A percentile compares a stretch with the other conserved stretches of the same genome.
Conservation (phyloP, 2,113 vertebrate genomes). For the Chascanopsetta lugubris region DNA sequence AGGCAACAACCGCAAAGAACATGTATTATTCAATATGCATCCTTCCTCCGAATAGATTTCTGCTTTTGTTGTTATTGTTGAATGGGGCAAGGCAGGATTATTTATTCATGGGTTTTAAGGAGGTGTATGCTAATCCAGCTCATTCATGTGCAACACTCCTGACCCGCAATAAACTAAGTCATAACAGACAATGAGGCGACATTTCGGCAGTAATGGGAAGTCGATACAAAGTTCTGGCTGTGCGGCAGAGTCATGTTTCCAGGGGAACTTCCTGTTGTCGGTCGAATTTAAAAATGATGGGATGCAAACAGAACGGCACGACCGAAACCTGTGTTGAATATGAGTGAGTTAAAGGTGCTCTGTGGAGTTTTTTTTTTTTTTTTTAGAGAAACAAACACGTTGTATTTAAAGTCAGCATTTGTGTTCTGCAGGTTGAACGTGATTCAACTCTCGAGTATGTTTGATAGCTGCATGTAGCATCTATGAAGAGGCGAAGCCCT, state of each 20-base stretch:
- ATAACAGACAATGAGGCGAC: background rate
- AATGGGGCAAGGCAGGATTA: conserved; percentile 5
- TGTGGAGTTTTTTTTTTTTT: conserved; percentile 41
- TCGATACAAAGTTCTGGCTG: background rate
- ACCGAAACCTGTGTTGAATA: conserved; percentile 13
- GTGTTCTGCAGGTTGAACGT: too few species aligned
- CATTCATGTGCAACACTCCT: conserved; percentile 19
- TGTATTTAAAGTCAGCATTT: too few species aligned
- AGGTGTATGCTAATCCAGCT: conserved; percentile 16
- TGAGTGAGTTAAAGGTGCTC: conserved; percentile 31
- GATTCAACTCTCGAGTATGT: too few species aligned
- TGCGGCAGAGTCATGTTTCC: conserved; percentile 19
- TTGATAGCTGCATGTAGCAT: too few species aligned
- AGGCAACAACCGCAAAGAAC: conserved; percentile 37
- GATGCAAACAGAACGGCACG: conserved; percentile 28
- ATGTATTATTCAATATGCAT: conserved; percentile 59
- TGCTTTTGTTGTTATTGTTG: background rate
- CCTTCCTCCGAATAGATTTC: background rate
- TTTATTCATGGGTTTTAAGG: conserved; percentile 13
- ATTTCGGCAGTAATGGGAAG: background rate
- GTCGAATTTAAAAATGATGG: conserved; percentile 5
- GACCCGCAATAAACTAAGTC: conserved; percentile 9
- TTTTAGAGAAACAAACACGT: too few species aligned
- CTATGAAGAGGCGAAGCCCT: too few species aligned
- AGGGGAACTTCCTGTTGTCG: conserved; percentile 2